A percentile compares a stretch with the other conserved stretches of the same genome.
These are phyloP conservation scores for Trichopria drosophilae DNA, from an alignment of 2,888 invertebrate species.

Conservation along the genomic window DNA sequence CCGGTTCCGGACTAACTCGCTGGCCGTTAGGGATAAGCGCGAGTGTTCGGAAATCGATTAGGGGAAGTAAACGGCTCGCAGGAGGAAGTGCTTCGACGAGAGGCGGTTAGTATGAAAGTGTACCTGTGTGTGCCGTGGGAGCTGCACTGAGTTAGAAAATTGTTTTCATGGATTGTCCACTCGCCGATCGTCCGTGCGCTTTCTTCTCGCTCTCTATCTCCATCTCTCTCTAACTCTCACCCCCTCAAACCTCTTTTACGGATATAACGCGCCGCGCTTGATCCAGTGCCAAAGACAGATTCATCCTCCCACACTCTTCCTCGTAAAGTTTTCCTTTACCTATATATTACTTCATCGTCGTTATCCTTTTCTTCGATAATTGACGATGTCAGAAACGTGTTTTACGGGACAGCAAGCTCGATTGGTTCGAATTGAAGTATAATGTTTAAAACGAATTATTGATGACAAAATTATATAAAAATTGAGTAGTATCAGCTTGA, in stretches of 20 bases:
- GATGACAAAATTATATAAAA: too few species aligned
- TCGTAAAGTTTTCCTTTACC: constrained; percentile 42
- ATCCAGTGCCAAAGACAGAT: constrained; percentile 42
- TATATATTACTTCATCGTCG: too few species aligned
- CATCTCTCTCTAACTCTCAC: background rate
- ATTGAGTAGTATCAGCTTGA: too few species aligned
- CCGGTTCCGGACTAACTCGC: too few species aligned
- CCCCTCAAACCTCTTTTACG: constrained; percentile 1
- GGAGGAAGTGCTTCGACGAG: constrained; percentile 27
- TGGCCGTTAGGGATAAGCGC: constrained; percentile 22
- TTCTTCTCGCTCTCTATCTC: background rate
- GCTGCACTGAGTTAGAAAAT: constrained; percentile 43
- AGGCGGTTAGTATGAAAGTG: constrained; percentile 28
- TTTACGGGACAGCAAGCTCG: too few species aligned
- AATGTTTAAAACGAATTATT: too few species aligned
- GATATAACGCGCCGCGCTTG: constrained; percentile 33
- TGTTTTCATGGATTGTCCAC: constrained; percentile 43
- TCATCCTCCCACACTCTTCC: too few species aligned
- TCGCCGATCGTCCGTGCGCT: constrained; percentile 8
- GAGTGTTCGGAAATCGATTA: constrained; percentile 32
- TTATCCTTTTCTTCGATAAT: too few species aligned
- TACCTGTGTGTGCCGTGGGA: constrained; percentile 22
- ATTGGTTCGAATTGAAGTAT: too few species aligned
- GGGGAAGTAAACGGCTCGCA: constrained; percentile 3
- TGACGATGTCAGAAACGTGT: too few species aligned